Percentiles rank a stretch among this genome's conserved stretches.
These are phyloP conservation scores for Ptychadena robeensis DNA, from an alignment of 2,797 vertebrate genomes.

Conservation along the genomic window DNA sequence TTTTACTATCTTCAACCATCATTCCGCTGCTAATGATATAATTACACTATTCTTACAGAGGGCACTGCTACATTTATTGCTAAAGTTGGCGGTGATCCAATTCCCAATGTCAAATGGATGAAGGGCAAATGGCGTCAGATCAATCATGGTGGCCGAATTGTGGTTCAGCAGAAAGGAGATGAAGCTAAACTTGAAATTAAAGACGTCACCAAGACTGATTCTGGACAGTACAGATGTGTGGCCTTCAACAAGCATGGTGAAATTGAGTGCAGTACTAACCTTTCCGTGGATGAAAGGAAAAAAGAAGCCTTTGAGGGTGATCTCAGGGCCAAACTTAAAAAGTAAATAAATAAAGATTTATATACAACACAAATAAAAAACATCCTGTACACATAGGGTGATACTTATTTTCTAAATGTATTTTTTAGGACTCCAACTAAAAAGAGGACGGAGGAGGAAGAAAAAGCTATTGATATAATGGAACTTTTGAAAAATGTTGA, in stretches of 20 bases:
- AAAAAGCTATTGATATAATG: conserved; percentile 92
- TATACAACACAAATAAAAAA: neutral
- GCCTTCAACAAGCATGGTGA: conserved; percentile 92
- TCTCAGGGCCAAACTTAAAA: conserved; percentile 93
- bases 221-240: conserved; percentile 92
- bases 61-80: conserved; percentile 89
- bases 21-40: neutral
- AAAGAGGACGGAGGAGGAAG: conserved; percentile 89
- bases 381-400: neutral
- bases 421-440: conserved; percentile 87
- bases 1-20: neutral
- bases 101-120: conserved; percentile 97
- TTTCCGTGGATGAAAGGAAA: conserved; percentile 90
- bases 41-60: conserved; percentile 70
- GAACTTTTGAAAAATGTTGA: conserved; percentile 97
- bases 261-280: conserved; percentile 87
- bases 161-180: conserved; percentile 88
- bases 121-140: conserved; percentile 98
- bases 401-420: conserved; percentile 50
- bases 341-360: conserved; percentile 77
- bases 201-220: conserved; percentile 92
- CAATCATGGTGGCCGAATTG: conserved; percentile 90
- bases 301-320: conserved; percentile 85
- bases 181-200: conserved; percentile 92
- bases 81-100: conserved; percentile 96